Base-by-base conservation (phyloP, 2,888 invertebrate species). In the Noctua comes region DNA sequence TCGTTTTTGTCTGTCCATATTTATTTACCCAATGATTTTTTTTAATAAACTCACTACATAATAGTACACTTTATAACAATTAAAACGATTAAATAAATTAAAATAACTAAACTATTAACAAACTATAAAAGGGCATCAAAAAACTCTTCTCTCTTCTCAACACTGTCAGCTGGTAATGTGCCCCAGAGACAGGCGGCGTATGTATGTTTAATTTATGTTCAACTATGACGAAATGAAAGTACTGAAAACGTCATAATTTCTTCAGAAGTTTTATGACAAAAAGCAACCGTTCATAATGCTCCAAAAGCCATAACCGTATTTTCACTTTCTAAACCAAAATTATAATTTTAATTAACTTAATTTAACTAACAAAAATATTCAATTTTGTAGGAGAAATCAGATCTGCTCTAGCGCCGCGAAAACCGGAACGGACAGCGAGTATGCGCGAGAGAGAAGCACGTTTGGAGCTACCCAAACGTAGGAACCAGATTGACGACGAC, bases 401-500 rank as follows among this genome's bases (percentile, higher is more conserved):
- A 93, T 98, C 98, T 92, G 97, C 98, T 79, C 97, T 98, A 89
- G 98, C 98, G 73, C 98, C 98, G 24, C 97, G 98, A 77, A 99
- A 99, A 94, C 99, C 98, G 27, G 98, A 98, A 93, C 97, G 99
- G 85, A 98, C 98, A 31, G 98, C 98, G 68, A 98, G 98, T 93
- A 98, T 99, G 98, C 97, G 98, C 88, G 98, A 98, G 94, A 97
- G 98, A 80, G 98, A 98, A 94, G 97, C 98, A 7, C 97, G 97
- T 88, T 93, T 97, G 88, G 97, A 98, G 92, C 96, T 97, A 71
- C 97, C 97, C 48, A 97, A 97, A 88, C 95, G 97, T 76, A 93
- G 96, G 82, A 95, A 94, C 68, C 94, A 96, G 86, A 95, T 97
- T 85, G 96, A 96, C 76, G 97, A 97, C 91, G 97, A 97, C 83